Evolutionary conservation across 53 echinoderm and acorn worm genomes (phyloP).

Genomic region (Holothuria scabra): DNA sequence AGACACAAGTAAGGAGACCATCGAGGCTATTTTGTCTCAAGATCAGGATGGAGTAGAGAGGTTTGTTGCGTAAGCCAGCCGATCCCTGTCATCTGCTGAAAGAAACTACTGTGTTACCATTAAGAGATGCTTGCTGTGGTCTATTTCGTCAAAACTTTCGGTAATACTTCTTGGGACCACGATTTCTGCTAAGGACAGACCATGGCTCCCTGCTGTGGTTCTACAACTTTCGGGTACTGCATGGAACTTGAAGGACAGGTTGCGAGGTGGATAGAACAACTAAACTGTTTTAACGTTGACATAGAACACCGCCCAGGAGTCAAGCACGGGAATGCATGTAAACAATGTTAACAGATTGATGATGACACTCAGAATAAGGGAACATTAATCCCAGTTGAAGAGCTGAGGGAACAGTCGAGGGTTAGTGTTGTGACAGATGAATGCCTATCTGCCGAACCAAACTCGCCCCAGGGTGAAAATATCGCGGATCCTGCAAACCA

Average conservation of each 20-base stretch:
- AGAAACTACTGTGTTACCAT: slow-evolving; percentile 11
- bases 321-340: slow-evolving; percentile 10
- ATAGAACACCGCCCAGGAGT: slow-evolving; percentile 4
- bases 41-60: too few relatives aligned
- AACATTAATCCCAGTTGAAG: not conserved
- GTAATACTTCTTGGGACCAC: not conserved
- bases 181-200: slow-evolving; percentile 44
- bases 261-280: not conserved
- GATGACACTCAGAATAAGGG: not conserved
- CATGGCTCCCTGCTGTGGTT: too few relatives aligned
- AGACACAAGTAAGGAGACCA: slow-evolving; percentile 56
- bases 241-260: slow-evolving; percentile 41
- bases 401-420: too few relatives aligned
- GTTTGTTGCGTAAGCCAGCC: too few relatives aligned
- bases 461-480: not conserved
- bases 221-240: too few relatives aligned
- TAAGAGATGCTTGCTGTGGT: slow-evolving; percentile 5
- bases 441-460: not conserved
- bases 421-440: not conserved
- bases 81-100: slow-evolving; percentile 50
- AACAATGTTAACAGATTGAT: not conserved
- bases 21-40: slow-evolving; percentile 57
- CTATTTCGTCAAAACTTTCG: not conserved
- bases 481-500: not conserved
- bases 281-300: not conserved